Base-by-base conservation (phyloP, 2,797 vertebrate genomes). In the Thunnus albacares region DNA sequence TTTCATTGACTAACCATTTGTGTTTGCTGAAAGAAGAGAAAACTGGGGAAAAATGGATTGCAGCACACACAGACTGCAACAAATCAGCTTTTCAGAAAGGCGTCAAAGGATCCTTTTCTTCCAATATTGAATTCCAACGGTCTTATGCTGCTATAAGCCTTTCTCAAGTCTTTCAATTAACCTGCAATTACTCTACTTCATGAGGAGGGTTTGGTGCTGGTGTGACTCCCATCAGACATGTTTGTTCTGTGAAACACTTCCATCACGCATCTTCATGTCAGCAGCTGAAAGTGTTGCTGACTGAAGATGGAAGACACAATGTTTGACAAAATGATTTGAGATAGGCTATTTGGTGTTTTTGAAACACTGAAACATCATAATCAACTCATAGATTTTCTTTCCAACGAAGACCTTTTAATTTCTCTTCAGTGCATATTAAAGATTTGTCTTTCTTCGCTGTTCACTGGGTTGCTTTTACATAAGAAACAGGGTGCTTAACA, bases 191-290 rank as follows among this genome's bases (percentile, higher is more conserved):
- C 77, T 83, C n/a, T 52, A 67, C 74, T 86, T 64, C 52, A 76
- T 87, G 77, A 61, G 56, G 62, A 72, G 33, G 8, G 41, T 67
- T 68, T 52, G 63, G 71, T 81, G 74, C 63, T 41, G 9, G 53
- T 72, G 71, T 55, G 70, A 61, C 41, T 86, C 83, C 82, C 86
- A 78, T 84, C 77, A 87, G 85, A 81, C 87, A 22, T 80, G 80
- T 82, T 84, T 87, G 71, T 86, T 89, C 71, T 75, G 70, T 45
- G 66, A 83, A 79, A 83, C 79, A 45, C 63, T 82, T 85, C 70
- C 75, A 82, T 80, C 84, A 71, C 82, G 75, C 71, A 77, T 84
- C 64, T 79, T 71, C 63, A 62, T 75, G 66, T 74, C 61, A 63
- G 71, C 43, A 58, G 63, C 71, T 83, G 84, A 79, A 84, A 85